Conservation (phyloP, 2,797 vertebrate species). For the Thripadectes ignobilis region DNA sequence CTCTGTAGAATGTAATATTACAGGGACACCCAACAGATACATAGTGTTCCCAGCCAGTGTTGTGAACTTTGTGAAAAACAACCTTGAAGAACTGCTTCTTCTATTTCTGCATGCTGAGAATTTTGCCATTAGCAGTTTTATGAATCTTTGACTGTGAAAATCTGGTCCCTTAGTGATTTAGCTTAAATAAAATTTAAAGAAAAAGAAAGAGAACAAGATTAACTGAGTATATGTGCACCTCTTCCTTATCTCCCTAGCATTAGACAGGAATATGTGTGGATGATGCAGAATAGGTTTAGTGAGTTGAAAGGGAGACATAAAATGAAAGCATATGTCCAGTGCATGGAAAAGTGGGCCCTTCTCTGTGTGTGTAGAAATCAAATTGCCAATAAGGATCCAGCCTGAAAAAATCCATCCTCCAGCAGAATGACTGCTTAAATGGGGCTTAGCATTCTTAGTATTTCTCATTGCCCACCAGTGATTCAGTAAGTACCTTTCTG, state of each 20-base stretch:
- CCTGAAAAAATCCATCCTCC: neutral
- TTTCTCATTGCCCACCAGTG: neutral
- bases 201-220: no score
- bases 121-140: neutral
- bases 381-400: neutral
- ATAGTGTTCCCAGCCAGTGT: neutral
- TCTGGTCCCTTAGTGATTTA: neutral
- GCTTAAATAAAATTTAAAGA: neutral
- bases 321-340: neutral
- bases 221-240: rapidly evolving
- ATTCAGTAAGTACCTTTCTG: neutral
- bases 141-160: neutral
- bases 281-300: neutral
- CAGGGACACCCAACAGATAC: neutral
- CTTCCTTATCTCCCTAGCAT: neutral
- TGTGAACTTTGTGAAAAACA: neutral
- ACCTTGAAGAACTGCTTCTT: neutral
- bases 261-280: neutral
- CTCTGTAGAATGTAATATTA: neutral
- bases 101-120: neutral
- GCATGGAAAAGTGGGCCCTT: neutral
- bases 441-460: neutral
- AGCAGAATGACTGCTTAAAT: neutral
- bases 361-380: neutral
- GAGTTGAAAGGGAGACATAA: neutral